These are phyloP conservation scores for Oriolus oriolus DNA, from an alignment of 2,113 vertebrate species.

Conservation along the genomic window DNA sequence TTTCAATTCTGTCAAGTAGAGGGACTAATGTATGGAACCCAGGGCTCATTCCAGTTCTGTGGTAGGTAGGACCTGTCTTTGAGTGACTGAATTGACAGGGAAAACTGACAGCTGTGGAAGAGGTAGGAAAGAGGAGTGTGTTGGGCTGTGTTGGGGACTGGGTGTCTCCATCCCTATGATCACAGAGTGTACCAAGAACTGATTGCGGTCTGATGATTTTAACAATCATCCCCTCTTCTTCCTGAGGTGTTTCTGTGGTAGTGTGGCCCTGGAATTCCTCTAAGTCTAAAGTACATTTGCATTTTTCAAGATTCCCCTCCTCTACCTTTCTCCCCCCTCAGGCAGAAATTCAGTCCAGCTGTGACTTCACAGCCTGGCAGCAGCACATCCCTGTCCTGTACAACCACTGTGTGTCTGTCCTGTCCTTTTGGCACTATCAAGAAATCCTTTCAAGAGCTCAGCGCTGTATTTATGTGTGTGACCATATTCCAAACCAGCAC, in stretches of 20 bases:
- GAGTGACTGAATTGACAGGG: background rate
- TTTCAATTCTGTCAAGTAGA: background rate
- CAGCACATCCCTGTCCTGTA: background rate
- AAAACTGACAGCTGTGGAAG: background rate
- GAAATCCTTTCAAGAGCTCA: background rate
- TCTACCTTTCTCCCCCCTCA: accelerated
- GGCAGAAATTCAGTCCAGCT: background rate
- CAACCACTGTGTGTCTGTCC: accelerated
- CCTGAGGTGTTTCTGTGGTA: background rate
- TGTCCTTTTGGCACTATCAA: background rate
- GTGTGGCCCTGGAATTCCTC: background rate
- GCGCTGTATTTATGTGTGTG: background rate
- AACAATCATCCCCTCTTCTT: background rate
- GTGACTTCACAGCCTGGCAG: background rate
- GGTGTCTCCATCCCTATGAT: background rate
- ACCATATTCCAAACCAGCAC: background rate
- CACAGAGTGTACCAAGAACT: background rate
- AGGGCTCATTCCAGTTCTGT: background rate
- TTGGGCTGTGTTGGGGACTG: background rate
- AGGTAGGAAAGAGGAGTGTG: background rate
- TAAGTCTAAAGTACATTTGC: background rate
- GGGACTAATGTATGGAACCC: background rate
- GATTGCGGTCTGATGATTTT: background rate
- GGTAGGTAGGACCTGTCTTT: background rate
- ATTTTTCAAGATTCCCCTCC: background rate